phyloP scores from a whole-genome alignment of 2,888 invertebrate genomes.

The Encarsia formosa region DNA sequence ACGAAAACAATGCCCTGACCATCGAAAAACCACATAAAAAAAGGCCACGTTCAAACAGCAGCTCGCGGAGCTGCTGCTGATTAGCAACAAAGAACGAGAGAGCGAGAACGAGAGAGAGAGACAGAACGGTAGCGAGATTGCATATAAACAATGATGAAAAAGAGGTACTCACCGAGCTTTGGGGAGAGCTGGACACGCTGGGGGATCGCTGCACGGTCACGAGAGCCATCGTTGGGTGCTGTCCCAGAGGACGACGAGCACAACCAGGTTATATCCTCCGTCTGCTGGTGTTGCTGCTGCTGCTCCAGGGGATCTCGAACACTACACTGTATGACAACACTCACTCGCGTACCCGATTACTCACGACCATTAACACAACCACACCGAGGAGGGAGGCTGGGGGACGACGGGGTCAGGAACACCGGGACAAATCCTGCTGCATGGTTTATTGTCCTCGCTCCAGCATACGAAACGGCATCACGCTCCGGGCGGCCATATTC shows the following conservation, averaged over 20 bases:
- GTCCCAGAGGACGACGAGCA: too few species aligned
- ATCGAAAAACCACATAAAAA: too few species aligned
- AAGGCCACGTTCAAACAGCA: too few species aligned
- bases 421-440: constrained; percentile 26
- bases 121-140: neutral
- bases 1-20: too few species aligned
- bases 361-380: too few species aligned
- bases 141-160: too few species aligned
- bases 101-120: neutral
- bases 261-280: neutral
- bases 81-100: neutral
- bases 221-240: constrained; percentile 58
- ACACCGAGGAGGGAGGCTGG: neutral
- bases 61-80: neutral
- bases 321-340: neutral
- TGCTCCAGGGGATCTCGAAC: neutral
- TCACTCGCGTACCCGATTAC: neutral
- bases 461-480: constrained; percentile 46
- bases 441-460: constrained; percentile 45
- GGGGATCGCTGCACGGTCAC: constrained; percentile 72
- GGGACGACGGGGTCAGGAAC: constrained; percentile 14
- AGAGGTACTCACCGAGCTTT: constrained; percentile 56
- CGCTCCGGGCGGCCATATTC: constrained; percentile 51
- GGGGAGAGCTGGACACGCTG: constrained; percentile 65
- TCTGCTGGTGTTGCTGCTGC: neutral